Evolutionary conservation across 30 jellyfish, hydroid and myxozoan genomes (phyloP).

Genomic region (Euphysa ruthae): DNA sequence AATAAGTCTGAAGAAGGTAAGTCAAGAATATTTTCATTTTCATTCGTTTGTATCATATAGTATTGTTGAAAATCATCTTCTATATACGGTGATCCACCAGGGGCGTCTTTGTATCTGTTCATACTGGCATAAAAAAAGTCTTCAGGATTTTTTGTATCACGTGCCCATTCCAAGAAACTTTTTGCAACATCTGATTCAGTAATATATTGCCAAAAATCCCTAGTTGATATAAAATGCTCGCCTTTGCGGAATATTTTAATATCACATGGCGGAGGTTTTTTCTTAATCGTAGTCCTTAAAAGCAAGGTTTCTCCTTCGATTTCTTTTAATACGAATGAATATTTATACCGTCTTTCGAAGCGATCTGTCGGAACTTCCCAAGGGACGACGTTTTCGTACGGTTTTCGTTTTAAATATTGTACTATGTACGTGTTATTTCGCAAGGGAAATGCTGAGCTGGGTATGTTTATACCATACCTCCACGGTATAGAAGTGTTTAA

Average conservation of each 20-base stretch:
- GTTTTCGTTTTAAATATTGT: constrained; percentile 49
- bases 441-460: constrained; percentile 88
- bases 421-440: constrained; percentile 52
- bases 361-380: constrained; percentile 39
- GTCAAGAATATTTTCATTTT: constrained; percentile 9
- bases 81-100: constrained; percentile 70
- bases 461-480: constrained; percentile 59
- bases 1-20: constrained; percentile 22
- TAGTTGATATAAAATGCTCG: constrained; percentile 52
- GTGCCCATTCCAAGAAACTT: constrained; percentile 60
- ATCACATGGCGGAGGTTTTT: constrained; percentile 63
- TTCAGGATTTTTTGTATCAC: constrained; percentile 83
- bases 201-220: constrained; percentile 48
- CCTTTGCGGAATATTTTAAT: constrained; percentile 73
- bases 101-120: constrained; percentile 62
- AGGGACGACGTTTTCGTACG: constrained; percentile 40
- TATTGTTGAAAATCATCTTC: constrained; percentile 1
- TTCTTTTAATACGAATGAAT: constrained; percentile 30
- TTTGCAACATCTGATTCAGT: constrained; percentile 32
- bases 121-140: constrained; percentile 90
- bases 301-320: constrained; percentile 40
- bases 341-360: constrained; percentile 45
- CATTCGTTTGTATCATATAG: background rate
- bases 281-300: constrained; percentile 44
- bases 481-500: constrained; percentile 45